Conservation (phyloP, 1,140 invertebrate species). For the Vollenhovia emeryi region DNA sequence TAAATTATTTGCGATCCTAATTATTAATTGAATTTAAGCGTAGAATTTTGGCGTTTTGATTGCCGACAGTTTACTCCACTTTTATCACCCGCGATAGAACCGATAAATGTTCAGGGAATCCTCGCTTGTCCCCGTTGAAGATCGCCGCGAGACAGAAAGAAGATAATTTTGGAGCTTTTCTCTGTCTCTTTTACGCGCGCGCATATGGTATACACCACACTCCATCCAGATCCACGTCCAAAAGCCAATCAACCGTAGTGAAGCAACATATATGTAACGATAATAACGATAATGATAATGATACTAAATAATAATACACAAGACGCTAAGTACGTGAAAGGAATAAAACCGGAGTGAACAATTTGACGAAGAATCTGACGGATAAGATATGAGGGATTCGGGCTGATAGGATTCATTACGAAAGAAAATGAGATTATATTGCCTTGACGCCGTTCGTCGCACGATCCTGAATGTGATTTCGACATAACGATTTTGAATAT, state of each 20-base stretch:
- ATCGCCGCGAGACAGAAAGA: constrained; percentile 15
- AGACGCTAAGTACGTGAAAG: constrained; percentile 55
- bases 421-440: constrained; percentile 6
- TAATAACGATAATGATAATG: constrained; percentile 65
- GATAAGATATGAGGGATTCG: constrained; percentile 26
- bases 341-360: constrained; percentile 38
- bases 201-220: constrained; percentile 79
- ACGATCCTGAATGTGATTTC: constrained; percentile 26
- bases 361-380: background rate
- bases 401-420: background rate
- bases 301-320: constrained; percentile 57
- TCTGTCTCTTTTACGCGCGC: constrained; percentile 75
- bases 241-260: constrained; percentile 77
- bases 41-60: background rate
- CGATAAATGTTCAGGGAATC: constrained; percentile 15
- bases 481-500: background rate
- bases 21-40: background rate
- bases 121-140: constrained; percentile 40
- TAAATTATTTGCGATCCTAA: background rate
- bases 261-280: constrained; percentile 66
- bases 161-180: constrained; percentile 56
- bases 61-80: background rate
- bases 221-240: constrained; percentile 85
- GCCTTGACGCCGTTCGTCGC: background rate
- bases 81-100: background rate